A percentile compares a stretch with the other conserved stretches of the same genome.
phyloP scores from a whole-genome alignment of 1,140 invertebrate genomes.

The Goniozus legneri region DNA sequence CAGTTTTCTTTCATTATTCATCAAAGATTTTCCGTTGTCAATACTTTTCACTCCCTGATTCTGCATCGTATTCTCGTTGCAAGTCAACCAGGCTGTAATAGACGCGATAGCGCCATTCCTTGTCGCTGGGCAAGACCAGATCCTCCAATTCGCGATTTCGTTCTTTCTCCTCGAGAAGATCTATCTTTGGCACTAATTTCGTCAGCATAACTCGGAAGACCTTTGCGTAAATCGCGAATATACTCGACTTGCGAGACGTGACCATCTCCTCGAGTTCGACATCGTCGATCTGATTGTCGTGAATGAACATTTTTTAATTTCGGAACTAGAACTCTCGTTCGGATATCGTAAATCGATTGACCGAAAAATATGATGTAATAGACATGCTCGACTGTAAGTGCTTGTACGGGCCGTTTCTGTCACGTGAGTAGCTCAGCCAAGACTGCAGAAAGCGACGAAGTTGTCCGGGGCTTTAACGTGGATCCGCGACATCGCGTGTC shows the following conservation, averaged over 20 bases:
- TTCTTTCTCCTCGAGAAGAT: constrained; percentile 20
- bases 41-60: constrained; percentile 16
- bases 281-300: too few relatives aligned
- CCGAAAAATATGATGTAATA: constrained; percentile 11
- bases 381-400: too few relatives aligned
- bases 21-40: too few relatives aligned
- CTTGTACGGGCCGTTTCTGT: too few relatives aligned
- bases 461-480: too few relatives aligned
- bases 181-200: constrained; percentile 19
- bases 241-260: constrained; percentile 17
- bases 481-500: constrained; percentile 44
- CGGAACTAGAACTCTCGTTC: background rate
- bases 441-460: too few relatives aligned
- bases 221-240: constrained; percentile 36
- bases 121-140: constrained; percentile 66
- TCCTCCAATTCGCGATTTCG: constrained; percentile 31
- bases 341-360: background rate
- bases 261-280: background rate
- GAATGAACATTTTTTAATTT: too few relatives aligned
- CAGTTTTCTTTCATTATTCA: too few relatives aligned
- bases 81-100: constrained; percentile 71
- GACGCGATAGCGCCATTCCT: constrained; percentile 67
- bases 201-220: constrained; percentile 38
- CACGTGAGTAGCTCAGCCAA: too few relatives aligned
- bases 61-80: constrained; percentile 55